Base-by-base conservation (phyloP, 2,888 invertebrate species). In the Maniola hyperantus region DNA sequence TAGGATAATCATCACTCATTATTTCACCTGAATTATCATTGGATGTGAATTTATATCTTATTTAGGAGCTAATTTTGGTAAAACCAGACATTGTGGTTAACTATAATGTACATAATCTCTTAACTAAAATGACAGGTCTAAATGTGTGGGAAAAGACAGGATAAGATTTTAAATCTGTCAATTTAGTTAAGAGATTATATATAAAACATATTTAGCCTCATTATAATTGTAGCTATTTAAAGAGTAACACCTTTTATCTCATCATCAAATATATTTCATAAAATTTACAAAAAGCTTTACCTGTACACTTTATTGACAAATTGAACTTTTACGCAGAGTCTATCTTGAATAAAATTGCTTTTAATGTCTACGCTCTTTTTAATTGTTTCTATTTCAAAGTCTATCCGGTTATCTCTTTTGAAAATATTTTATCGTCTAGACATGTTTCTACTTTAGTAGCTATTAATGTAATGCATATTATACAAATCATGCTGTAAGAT, bases 391-490 rank as follows among this genome's bases (percentile, higher is more conserved):
- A 78, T 85, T 84, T 85, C 83, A 91, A 89, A 91, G 86, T 91
- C 84, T 91, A 91, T 90, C 87, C 79, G 85, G 89, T 90, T 90
- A 85, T 77, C 71, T 79, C 80, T 84, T 87, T 89, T 81, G 83
- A 83, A 85, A 79, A 87, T 89, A 90, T 90, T 90, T 88, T 89
- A 89, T 85, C 83, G 87, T 82, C 60, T 68, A 67, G 62, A 61
- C 46, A 85, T 84, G 82, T 78, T 79, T 82, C 79, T 82, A 79
- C 79, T 72, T 84, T 79, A 74, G 83, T 86, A 86, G 83, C 74
- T 81, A 79, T 82, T 76, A 79, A 74, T 73, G 71, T 81, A 77
- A 39, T 55, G n/a, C 55, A 54, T 46, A 63, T 77, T 48, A 69
- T 77, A 77, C 73, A 75, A 74, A 83, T 84, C 83, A 85, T 86